These are phyloP conservation scores for Cancer borealis DNA, from an alignment of 2,888 invertebrate genomes.

Conservation along the genomic window DNA sequence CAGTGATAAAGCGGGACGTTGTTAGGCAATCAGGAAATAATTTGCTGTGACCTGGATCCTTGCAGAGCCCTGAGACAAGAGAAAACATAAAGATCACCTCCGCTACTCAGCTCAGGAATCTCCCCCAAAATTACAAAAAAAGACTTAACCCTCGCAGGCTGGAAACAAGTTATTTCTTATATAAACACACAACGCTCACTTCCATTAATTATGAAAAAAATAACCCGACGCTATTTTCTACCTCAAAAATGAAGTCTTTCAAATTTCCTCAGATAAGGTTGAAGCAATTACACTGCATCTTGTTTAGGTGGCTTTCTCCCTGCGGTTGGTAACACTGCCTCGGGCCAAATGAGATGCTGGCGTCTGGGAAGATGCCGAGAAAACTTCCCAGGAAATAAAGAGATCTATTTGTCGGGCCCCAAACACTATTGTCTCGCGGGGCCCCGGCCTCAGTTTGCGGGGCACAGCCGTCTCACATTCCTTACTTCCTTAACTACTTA, in stretches of 20 bases:
- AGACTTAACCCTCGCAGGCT: not conserved
- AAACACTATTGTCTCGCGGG: constrained; percentile 48
- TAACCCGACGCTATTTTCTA: not conserved
- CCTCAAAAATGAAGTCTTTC: constrained; percentile 2
- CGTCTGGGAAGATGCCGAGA: constrained; percentile 64
- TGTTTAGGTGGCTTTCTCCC: constrained; percentile 54
- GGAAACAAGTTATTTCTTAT: not conserved
- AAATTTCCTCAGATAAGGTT: constrained; percentile 5
- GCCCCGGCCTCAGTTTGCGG: constrained; percentile 16
- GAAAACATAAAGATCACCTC: constrained; percentile 46
- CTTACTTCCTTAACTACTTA: constrained; percentile 31
- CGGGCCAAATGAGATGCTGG: constrained; percentile 64
- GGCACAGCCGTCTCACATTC: constrained; percentile 9
- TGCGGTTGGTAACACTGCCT: constrained; percentile 59
- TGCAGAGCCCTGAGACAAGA: constrained; percentile 1
- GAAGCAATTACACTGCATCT: constrained; percentile 25
- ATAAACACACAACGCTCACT: not conserved
- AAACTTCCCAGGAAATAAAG: constrained; percentile 66
- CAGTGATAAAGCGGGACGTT: constrained; percentile 54
- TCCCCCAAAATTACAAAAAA: constrained; percentile 2
- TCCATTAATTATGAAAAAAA: not conserved
- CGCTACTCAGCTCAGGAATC: not conserved
- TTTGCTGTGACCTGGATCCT: constrained; percentile 60
- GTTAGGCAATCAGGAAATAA: constrained; percentile 48
- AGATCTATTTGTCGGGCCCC: constrained; percentile 50